These are phyloP conservation scores for Mylabris phalerata DNA, from an alignment of 1,140 invertebrate species.

Conservation along the genomic window DNA sequence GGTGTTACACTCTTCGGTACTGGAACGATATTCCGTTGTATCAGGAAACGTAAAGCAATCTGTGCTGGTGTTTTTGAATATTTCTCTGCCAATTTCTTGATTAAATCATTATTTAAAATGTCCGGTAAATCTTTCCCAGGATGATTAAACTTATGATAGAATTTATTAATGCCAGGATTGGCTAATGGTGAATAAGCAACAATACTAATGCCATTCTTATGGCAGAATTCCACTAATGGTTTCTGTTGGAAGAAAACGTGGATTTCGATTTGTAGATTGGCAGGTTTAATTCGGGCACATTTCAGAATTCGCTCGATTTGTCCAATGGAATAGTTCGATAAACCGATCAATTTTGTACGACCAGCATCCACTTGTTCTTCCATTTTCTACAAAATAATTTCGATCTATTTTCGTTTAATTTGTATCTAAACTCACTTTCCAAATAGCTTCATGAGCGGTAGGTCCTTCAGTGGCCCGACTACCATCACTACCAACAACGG, in stretches of 20 bases:
- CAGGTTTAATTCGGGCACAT: constrained; percentile 57
- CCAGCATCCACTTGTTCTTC: constrained; percentile 63
- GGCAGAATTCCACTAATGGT: constrained; percentile 66
- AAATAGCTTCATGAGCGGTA: constrained; percentile 63
- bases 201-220: constrained; percentile 60
- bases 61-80: no score
- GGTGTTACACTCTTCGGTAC: no score
- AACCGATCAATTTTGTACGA: constrained; percentile 59
- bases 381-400: constrained; percentile 54
- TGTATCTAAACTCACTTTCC: constrained; percentile 53
- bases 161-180: constrained; percentile 48
- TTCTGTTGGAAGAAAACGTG: constrained; percentile 80
- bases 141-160: no score
- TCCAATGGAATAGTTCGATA: constrained; percentile 71
- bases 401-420: no score
- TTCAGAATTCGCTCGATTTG: constrained; percentile 62
- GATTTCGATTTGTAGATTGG: constrained; percentile 70
- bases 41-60: no score
- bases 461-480: constrained; percentile 59
- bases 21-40: no score
- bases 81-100: no score
- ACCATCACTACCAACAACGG: constrained; percentile 43
- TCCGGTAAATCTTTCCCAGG: not conserved
- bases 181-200: constrained; percentile 81
- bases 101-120: not conserved